phyloP scores from a whole-genome alignment of 1,140 invertebrate genomes.

The Drosophila bocki region DNA sequence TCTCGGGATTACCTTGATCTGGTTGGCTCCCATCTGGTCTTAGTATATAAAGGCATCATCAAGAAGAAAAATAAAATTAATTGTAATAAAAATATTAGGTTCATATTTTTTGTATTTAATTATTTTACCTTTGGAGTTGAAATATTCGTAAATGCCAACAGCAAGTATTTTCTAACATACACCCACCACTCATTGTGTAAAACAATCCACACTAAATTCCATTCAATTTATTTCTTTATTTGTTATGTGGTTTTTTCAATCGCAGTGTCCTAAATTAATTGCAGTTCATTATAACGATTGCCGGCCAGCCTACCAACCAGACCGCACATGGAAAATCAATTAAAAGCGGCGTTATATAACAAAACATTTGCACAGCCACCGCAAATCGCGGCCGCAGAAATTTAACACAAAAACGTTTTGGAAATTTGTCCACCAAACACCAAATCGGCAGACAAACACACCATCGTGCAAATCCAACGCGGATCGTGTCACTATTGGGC shows the following conservation, averaged over 20 bases:
- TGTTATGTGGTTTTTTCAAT: conserved; percentile 29
- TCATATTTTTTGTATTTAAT: neutral
- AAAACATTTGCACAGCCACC: conserved; percentile 67
- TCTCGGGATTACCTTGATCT: conserved; percentile 29
- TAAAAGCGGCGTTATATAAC: conserved; percentile 63
- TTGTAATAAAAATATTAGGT: neutral
- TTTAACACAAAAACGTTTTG: conserved; percentile 45
- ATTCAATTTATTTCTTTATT: conserved; percentile 5
- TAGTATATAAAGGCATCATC: neutral
- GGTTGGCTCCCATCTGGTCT: neutral
- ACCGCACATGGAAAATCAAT: conserved; percentile 75
- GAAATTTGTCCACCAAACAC: conserved; percentile 16
- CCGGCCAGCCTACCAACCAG: conserved; percentile 16
- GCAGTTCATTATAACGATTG: conserved; percentile 64
- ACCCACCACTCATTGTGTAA: neutral
- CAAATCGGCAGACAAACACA: conserved; percentile 16
- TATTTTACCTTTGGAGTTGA: neutral
- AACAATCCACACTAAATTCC: conserved; percentile 1
- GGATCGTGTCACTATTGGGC: conserved; percentile 61
- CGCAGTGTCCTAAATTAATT: conserved; percentile 54
- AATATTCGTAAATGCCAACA: neutral
- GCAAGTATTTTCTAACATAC: neutral
- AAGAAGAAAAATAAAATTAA: neutral
- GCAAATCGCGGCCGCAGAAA: conserved; percentile 65
- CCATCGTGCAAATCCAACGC: conserved; percentile 14